phyloP scores from a whole-genome alignment of 1,140 invertebrate species.

The Drosophila mauritiana region DNA sequence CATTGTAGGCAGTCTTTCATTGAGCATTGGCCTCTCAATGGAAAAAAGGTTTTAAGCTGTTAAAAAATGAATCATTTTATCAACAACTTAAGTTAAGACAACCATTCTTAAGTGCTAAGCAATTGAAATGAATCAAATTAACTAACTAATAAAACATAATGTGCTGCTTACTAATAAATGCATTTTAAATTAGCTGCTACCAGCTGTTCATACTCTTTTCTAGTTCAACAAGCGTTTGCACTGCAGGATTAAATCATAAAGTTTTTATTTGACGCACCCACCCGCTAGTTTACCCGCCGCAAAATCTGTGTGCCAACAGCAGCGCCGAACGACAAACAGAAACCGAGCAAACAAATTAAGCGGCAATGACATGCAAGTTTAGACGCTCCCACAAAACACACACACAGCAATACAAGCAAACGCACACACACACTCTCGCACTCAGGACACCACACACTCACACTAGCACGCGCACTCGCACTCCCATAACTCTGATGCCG shows the following conservation, averaged over 20 bases:
- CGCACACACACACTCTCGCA: constrained; percentile 5
- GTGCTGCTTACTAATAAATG: no score
- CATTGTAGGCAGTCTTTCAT: neutral
- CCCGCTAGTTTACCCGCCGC: constrained; percentile 48
- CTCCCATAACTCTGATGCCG: constrained; percentile 32
- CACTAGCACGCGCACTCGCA: constrained; percentile 6
- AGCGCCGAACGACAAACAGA: constrained; percentile 58
- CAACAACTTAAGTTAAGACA: no score
- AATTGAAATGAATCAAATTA: no score
- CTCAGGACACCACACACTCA: constrained; percentile 11
- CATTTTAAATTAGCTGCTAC: no score
- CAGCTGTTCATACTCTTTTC: no score
- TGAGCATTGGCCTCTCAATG: neutral
- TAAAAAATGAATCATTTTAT: neutral
- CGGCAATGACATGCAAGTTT: constrained; percentile 80
- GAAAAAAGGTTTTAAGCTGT: neutral
- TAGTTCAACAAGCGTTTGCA: neutral
- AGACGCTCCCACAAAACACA: constrained; percentile 50
- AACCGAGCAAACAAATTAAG: constrained; percentile 78
- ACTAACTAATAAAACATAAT: no score
- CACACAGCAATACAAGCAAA: constrained; percentile 23
- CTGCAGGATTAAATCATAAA: constrained; percentile 24
- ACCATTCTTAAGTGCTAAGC: no score
- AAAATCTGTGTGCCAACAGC: constrained; percentile 66
- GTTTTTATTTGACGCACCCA: constrained; percentile 34